These are phyloP conservation scores for Nymphalis c-album DNA, from an alignment of 2,888 invertebrate genomes.

Conservation along the genomic window DNA sequence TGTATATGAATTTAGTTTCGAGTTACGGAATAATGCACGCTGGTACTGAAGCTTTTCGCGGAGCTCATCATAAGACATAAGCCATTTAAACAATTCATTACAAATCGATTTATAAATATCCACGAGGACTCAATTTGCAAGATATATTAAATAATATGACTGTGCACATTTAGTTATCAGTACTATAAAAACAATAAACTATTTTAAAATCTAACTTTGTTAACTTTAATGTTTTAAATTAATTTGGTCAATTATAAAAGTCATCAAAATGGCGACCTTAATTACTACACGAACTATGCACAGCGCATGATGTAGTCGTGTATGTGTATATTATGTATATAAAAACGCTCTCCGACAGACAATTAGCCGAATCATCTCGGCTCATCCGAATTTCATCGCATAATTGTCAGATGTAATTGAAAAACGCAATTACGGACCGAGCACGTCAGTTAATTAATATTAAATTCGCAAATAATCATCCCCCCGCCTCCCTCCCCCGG, in stretches of 20 bases:
- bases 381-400: slow-evolving; percentile 72
- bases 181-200: too few relatives aligned
- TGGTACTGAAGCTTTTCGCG: not conserved
- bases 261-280: slow-evolving; percentile 27
- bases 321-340: slow-evolving; percentile 22
- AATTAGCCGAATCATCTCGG: slow-evolving; percentile 65
- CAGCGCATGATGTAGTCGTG: slow-evolving; percentile 21
- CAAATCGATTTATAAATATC: too few relatives aligned
- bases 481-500: slow-evolving; percentile 59
- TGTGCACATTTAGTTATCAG: too few relatives aligned
- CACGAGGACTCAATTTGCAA: too few relatives aligned
- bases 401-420: slow-evolving; percentile 80
- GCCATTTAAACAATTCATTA: too few relatives aligned
- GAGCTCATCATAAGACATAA: not conserved
- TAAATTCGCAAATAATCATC: slow-evolving; percentile 81
- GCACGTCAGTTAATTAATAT: slow-evolving; percentile 80
- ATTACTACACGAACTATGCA: slow-evolving; percentile 28
- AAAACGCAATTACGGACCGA: slow-evolving; percentile 77
- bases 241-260: slow-evolving; percentile 14
- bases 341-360: slow-evolving; percentile 50
- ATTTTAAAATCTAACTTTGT: not conserved
- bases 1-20: slow-evolving; percentile 47
- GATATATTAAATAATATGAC: too few relatives aligned
- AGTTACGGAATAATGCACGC: slow-evolving; percentile 43
- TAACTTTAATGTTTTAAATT: not conserved